A percentile compares a stretch with the other conserved stretches of the same genome.
phyloP scores from a whole-genome alignment of 2,888 invertebrate species.

The Ernsta delagoae region DNA sequence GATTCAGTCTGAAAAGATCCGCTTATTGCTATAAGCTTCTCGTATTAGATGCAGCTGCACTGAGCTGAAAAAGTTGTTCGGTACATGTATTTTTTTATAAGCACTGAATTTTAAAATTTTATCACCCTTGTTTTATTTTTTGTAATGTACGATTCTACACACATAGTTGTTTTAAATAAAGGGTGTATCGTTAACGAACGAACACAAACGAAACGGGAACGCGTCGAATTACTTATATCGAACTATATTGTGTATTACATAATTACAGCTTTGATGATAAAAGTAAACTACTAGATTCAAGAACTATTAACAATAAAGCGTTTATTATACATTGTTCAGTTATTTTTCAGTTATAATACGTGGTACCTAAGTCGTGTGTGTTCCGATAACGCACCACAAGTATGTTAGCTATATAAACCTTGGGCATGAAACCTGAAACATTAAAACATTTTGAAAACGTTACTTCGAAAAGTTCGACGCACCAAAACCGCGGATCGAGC shows the following conservation, averaged over 20 bases:
- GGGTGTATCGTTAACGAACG: no score
- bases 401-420: slow-evolving; percentile 7
- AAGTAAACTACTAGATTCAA: no score
- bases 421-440: background rate
- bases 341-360: no score
- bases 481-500: slow-evolving; percentile 32
- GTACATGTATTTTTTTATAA: background rate
- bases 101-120: background rate
- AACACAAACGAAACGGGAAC: no score
- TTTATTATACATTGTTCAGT: no score
- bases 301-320: no score
- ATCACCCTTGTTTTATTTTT: no score
- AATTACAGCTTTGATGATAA: no score
- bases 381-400: background rate
- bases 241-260: no score
- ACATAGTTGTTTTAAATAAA: no score
- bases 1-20: slow-evolving; percentile 3
- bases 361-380: background rate
- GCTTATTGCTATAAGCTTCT: slow-evolving; percentile 1
- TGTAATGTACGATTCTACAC: no score
- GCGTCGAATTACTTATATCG: no score
- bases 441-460: slow-evolving; percentile 15
- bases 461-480: slow-evolving; percentile 25
- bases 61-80: background rate
- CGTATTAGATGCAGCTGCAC: background rate